Base-by-base conservation (phyloP, 2,113 vertebrate species). In the Dicrurus megarhynchus region DNA sequence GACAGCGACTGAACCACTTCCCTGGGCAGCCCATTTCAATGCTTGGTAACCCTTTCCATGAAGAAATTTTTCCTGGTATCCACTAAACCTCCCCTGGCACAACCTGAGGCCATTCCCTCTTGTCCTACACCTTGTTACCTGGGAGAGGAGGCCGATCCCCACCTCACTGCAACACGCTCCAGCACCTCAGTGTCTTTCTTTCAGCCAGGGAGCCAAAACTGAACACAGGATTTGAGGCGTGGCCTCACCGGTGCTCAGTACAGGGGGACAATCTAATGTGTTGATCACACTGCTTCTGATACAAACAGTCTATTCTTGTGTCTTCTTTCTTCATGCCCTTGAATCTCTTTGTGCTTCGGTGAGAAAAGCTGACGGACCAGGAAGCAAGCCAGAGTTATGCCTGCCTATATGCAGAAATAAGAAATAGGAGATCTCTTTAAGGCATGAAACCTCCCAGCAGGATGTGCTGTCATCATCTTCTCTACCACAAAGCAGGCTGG, bases 391-490 rank as follows among this genome's bases (percentile, higher is more conserved):
- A 83, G 37, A 69, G 16, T 86, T 80, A 61, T 6, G 17, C 7
- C 50, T 6, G 17, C 7, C 50, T 85, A 16, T 22, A 52, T 20
- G 16, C 35, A 88, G 50, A 77, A 90, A 46, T 55, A 61, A 69
- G 64, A 89, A 85, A 85, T 6, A 82, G 27, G n/a, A 67, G 59
- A 55, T 56, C 21, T 63, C 39, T 67, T 95, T 55, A 63, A 91
- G 61, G 11, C 65, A 52, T 55, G 11, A 78, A 86, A 63, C 9
- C 13, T 84, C 52, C 35, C 52, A 78, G 42, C 23, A 89, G 80
- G 27, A 75, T 63, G 77, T 84, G 23, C 56, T 90, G 60, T 80
- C 64, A 69, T 70, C 64, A 55, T 84, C 27, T 88, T 85, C 75
- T 71, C 16, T 74, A 63, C 30, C 33, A 23, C 24, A 83, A 10